A percentile compares a stretch with the other conserved stretches of the same genome.
These are phyloP conservation scores for Petrocephalus schoutedeni DNA, from an alignment of 2,797 vertebrate species.

Conservation along the genomic window DNA sequence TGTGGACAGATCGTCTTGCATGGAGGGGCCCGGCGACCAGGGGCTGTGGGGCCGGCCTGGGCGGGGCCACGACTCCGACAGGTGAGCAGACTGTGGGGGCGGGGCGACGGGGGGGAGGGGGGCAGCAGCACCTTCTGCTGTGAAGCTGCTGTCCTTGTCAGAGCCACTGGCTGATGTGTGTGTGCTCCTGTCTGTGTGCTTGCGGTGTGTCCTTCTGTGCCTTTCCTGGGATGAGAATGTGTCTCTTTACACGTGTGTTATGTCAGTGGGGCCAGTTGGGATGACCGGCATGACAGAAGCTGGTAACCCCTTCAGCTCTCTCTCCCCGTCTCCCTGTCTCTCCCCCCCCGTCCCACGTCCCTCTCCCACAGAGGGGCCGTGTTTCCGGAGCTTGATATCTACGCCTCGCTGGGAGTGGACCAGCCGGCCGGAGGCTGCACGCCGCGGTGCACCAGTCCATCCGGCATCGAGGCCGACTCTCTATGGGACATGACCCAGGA, in stretches of 20 bases:
- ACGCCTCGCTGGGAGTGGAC: slow-evolving; percentile 38
- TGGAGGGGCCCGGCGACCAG: slow-evolving; percentile 42
- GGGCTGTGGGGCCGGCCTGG: slow-evolving; percentile 79
- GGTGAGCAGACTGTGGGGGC: slow-evolving; percentile 36
- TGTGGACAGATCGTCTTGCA: slow-evolving; percentile 46
- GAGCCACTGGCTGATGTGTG: background rate
- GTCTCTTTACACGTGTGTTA: background rate
- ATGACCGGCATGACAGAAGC: background rate
- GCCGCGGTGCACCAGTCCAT: slow-evolving; percentile 53
- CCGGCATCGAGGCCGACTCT: slow-evolving; percentile 60
- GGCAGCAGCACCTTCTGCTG: background rate
- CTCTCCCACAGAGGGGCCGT: background rate
- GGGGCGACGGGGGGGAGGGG: background rate
- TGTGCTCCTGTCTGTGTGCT: background rate
- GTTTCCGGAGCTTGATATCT: slow-evolving; percentile 14
- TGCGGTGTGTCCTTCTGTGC: background rate
- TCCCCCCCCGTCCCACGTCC: background rate
- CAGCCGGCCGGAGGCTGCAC: slow-evolving; percentile 48
- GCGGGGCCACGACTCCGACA: slow-evolving; percentile 68
- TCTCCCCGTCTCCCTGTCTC: background rate
- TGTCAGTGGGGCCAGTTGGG: background rate
- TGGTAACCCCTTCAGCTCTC: background rate
- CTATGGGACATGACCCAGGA: slow-evolving; percentile 83
- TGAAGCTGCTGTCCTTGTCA: background rate
- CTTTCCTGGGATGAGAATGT: background rate